Evolutionary conservation across 2,797 vertebrate genomes (phyloP).

Genomic region (Gobio occitaniae): DNA sequence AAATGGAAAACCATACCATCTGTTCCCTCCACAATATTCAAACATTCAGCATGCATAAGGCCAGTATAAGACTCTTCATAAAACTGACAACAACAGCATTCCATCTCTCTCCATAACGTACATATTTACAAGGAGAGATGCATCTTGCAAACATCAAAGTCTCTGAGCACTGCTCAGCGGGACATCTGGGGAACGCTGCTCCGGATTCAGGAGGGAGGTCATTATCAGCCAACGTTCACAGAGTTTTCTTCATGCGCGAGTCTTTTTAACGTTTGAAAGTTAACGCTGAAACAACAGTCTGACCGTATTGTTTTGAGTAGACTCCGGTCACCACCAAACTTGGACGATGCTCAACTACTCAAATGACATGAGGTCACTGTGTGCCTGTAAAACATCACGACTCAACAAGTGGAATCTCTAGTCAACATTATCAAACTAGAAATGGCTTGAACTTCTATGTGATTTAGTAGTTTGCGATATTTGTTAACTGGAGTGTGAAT

Average conservation of each 20-base stretch:
- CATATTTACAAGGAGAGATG: constrained; percentile 72
- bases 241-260: constrained; percentile 59
- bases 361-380: neutral
- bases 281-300: constrained; percentile 47
- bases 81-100: constrained; percentile 69
- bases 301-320: constrained; percentile 17
- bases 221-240: constrained; percentile 76
- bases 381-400: neutral
- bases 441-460: neutral
- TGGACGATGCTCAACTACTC: neutral
- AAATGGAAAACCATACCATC: constrained; percentile 68
- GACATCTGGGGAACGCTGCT: constrained; percentile 56
- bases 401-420: constrained; percentile 28
- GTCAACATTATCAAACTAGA: neutral
- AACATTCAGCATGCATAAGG: constrained; percentile 76
- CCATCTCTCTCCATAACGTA: constrained; percentile 67
- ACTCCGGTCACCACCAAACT: constrained; percentile 3
- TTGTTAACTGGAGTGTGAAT: neutral
- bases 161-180: constrained; percentile 62
- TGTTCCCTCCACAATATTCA: constrained; percentile 73
- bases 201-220: constrained; percentile 80
- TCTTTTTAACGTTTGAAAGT: constrained; percentile 70
- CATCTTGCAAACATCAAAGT: constrained; percentile 76
- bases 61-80: constrained; percentile 65
- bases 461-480: neutral